Percentiles rank a stretch among this genome's conserved stretches.
phyloP scores from a whole-genome alignment of 2,888 invertebrate genomes.

The Megalurothrips usitatus region DNA sequence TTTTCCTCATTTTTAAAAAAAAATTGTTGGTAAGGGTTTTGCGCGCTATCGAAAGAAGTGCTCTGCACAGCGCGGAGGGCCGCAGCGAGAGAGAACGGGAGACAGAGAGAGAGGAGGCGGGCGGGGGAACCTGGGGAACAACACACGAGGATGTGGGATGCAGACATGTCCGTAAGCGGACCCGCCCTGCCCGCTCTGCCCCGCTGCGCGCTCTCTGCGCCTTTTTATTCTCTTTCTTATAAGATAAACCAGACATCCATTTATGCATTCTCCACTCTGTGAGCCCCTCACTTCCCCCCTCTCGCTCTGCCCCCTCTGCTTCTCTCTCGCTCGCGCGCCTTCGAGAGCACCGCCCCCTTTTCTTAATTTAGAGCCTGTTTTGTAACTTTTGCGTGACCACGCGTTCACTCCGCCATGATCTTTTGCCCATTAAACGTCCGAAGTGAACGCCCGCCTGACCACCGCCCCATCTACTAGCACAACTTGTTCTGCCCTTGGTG shows the following conservation, averaged over 20 bases:
- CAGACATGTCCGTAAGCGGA: constrained; percentile 17
- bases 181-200: not conserved
- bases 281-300: not conserved
- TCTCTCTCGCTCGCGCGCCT: not conserved
- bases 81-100: not conserved
- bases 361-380: constrained; percentile 25
- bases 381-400: not conserved
- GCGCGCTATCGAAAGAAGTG: no score
- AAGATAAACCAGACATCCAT: constrained; percentile 26
- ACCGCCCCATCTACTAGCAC: no score
- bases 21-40: no score
- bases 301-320: not conserved
- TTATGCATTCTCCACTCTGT: constrained; percentile 3
- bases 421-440: not conserved
- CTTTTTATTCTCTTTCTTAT: constrained; percentile 25
- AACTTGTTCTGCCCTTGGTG: no score
- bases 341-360: not conserved
- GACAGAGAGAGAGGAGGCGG: not conserved
- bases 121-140: not conserved
- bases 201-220: not conserved
- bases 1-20: no score
- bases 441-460: no score
- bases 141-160: constrained; percentile 25
- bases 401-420: not conserved
- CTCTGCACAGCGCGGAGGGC: no score